phyloP scores from a whole-genome alignment of 2,113 vertebrate genomes.

The Smithornis capensis region DNA sequence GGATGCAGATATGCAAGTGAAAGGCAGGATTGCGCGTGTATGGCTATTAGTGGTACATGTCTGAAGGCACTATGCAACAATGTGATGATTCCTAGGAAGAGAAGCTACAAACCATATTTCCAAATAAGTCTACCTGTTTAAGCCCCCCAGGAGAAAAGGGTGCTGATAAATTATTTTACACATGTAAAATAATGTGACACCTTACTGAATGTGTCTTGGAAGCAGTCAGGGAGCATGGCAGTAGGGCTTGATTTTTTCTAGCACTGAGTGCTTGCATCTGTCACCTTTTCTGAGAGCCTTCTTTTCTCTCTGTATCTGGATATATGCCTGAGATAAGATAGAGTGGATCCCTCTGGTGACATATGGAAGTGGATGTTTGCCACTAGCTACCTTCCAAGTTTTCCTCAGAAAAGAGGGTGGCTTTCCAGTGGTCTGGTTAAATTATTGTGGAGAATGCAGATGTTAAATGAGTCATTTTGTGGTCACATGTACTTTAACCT shows the following conservation, averaged over 20 bases:
- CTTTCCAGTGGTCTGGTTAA: neutral
- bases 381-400: neutral
- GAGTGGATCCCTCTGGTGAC: neutral
- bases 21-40: neutral
- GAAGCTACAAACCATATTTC: neutral
- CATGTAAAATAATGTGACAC: no score
- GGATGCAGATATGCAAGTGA: neutral
- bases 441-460: neutral
- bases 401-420: neutral
- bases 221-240: neutral
- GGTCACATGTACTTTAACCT: neutral
- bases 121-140: neutral
- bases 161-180: neutral
- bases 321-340: neutral
- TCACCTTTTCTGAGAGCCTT: neutral
- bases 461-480: neutral
- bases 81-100: neutral
- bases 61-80: neutral
- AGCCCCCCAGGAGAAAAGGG: neutral
- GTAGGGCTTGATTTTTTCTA: neutral
- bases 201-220: neutral
- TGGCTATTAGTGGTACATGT: neutral
- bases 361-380: neutral
- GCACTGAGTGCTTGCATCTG: neutral
- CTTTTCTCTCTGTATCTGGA: neutral